Evolutionary conservation across 2,797 vertebrate genomes (phyloP).

Genomic region (Onychomys leucogaster): DNA sequence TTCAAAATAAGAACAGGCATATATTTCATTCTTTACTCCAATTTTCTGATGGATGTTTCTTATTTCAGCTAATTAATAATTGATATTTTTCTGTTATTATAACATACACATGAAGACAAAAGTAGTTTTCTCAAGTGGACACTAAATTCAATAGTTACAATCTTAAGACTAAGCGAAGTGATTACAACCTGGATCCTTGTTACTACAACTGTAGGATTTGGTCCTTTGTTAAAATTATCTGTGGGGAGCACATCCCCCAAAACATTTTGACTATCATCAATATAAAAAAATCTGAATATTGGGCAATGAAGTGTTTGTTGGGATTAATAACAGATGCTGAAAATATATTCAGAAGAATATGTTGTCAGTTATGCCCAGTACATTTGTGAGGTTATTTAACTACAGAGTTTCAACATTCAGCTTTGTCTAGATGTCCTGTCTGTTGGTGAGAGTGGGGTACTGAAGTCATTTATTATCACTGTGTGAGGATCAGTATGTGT

Average conservation of each 20-base stretch:
- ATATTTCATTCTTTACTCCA: background rate
- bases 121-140: background rate
- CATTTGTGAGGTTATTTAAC: background rate
- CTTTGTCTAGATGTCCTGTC: too few relatives aligned
- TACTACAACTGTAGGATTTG: background rate
- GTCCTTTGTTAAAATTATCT: background rate
- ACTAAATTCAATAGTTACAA: background rate
- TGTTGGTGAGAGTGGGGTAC: background rate
- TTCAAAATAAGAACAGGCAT: background rate
- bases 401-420: background rate
- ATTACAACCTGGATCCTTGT: background rate
- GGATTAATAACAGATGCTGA: background rate
- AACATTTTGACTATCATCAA: accelerated
- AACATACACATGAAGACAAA: background rate
- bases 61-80: background rate
- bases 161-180: slow-evolving; percentile 14
- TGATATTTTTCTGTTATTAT: background rate
- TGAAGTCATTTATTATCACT: background rate
- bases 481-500: background rate
- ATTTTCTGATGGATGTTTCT: slow-evolving; percentile 7
- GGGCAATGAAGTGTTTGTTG: background rate
- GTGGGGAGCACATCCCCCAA: background rate
- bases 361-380: background rate
- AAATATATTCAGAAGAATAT: background rate
- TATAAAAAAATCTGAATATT: background rate